Base-by-base conservation (phyloP, 2,888 invertebrate species). In the Hirtodrosophila alboralis region DNA sequence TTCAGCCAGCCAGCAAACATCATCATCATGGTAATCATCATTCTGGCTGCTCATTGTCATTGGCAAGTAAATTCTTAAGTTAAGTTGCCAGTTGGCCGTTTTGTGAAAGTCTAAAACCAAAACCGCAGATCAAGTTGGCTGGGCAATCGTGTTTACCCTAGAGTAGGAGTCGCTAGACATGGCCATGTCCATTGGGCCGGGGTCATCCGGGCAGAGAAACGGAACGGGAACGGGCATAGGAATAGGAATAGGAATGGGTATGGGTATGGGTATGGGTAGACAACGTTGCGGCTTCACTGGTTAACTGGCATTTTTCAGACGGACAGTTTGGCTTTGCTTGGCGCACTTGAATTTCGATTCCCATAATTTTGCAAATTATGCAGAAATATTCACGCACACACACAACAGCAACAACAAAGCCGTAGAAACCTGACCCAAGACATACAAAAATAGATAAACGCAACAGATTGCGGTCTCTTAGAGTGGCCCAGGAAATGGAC, bases 291-390 rank as follows among this genome's bases (percentile, higher is more conserved):
- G 72, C 72, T 70, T 71, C 72, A 75, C 75, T 72, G 72, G 72
- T 65, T 72, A 71, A 65, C 72, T 75, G 72, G 71, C 71, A 75
- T 75, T 75, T n/a, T 65, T 64, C 62, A 67, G 69, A 53, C 59
- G 61, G 40, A n/a, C n/a, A n/a, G n/a, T n/a, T 53, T 57, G 43
- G 28, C 57, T n/a, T 53, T 57, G 43, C 23, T 49, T 52, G 41
- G 68, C 60, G 65, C 69, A 62, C 73, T 60, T 74, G 67, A 74
- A 85, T 77, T 77, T 69, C 68, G 72, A 66, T 84, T 86, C 77
- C 79, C 83, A 85, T 85, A 75, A 83, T 85, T 79, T 79, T 62
- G 61, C 72, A 83, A 75, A 75, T 83, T 85, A 72, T 79, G 66
- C 76, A 71, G 71, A 75, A 68, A 73, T 57, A 65, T 70, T 70